Percentiles rank a stretch among this genome's conserved stretches.
Evolutionary conservation across 1,140 invertebrate species (phyloP).

Genomic region (Anadara kagoshimensis): DNA sequence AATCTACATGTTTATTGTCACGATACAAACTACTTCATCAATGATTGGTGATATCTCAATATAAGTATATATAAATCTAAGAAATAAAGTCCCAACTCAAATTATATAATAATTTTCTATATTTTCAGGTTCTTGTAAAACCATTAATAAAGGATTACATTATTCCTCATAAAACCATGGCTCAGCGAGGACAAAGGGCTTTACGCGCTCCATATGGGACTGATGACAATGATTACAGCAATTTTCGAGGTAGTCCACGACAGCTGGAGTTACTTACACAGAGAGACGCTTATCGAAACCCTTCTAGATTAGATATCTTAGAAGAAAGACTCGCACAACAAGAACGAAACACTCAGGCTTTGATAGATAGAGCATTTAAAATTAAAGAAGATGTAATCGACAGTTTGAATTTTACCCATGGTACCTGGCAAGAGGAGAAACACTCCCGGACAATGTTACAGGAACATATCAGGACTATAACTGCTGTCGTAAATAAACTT

Average conservation of each 20-base stretch:
- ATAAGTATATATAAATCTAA: too few species aligned
- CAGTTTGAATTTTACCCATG: slow-evolving; percentile 70
- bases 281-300: slow-evolving; percentile 31
- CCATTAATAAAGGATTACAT: too few species aligned
- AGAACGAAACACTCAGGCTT: slow-evolving; percentile 55
- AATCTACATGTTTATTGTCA: too few species aligned
- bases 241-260: slow-evolving; percentile 26
- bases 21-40: too few species aligned
- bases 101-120: too few species aligned
- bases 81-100: too few species aligned
- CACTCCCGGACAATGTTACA: slow-evolving; percentile 64
- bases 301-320: slow-evolving; percentile 55
- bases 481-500: slow-evolving; percentile 68
- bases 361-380: slow-evolving; percentile 69
- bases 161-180: not conserved
- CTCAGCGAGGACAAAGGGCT: slow-evolving; percentile 27
- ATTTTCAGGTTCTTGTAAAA: too few species aligned
- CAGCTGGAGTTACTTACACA: not conserved
- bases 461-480: slow-evolving; percentile 72
- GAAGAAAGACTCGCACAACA: slow-evolving; percentile 63
- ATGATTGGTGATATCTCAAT: too few species aligned
- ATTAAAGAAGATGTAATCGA: slow-evolving; percentile 73
- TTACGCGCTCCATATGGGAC: slow-evolving; percentile 51
- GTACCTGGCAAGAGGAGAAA: slow-evolving; percentile 71
- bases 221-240: slow-evolving; percentile 26